Conservation (phyloP, 1,140 invertebrate species). For the Adelges cooleyi region DNA sequence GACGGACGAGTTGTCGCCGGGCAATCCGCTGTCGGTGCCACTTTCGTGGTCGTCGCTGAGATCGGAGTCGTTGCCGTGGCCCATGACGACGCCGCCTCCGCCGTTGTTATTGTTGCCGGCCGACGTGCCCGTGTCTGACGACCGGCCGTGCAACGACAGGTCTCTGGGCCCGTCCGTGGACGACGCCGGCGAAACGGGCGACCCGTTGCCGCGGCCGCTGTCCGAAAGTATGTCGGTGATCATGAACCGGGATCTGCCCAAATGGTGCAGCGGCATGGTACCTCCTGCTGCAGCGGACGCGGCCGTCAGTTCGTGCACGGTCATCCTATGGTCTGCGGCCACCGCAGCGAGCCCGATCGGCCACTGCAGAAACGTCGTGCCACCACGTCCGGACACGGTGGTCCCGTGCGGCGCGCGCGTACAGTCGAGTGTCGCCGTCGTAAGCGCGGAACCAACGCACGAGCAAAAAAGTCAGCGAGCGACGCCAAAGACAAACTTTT, state of each 20-base stretch:
- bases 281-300: constrained; percentile 30
- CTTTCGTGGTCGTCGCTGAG: constrained; percentile 36
- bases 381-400: background rate
- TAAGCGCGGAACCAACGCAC: too few species aligned
- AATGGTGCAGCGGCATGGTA: constrained; percentile 32
- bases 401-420: background rate
- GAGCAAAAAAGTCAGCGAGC: too few species aligned
- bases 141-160: constrained; percentile 35
- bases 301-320: constrained; percentile 33
- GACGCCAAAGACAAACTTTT: too few species aligned
- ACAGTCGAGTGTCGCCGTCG: too few species aligned
- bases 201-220: constrained; percentile 27
- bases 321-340: constrained; percentile 30
- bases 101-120: constrained; percentile 27
- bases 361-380: background rate
- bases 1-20: constrained; percentile 36
- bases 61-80: constrained; percentile 31
- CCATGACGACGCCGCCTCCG: constrained; percentile 12
- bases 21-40: constrained; percentile 36
- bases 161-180: constrained; percentile 33
- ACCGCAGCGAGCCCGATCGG: background rate
- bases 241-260: constrained; percentile 36
- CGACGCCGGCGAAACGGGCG: constrained; percentile 34
- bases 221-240: constrained; percentile 37
- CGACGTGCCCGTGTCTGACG: constrained; percentile 17